A percentile compares a stretch with the other conserved stretches of the same genome.
Conservation (phyloP, 1,140 invertebrate species). For the Carposina sasakii region DNA sequence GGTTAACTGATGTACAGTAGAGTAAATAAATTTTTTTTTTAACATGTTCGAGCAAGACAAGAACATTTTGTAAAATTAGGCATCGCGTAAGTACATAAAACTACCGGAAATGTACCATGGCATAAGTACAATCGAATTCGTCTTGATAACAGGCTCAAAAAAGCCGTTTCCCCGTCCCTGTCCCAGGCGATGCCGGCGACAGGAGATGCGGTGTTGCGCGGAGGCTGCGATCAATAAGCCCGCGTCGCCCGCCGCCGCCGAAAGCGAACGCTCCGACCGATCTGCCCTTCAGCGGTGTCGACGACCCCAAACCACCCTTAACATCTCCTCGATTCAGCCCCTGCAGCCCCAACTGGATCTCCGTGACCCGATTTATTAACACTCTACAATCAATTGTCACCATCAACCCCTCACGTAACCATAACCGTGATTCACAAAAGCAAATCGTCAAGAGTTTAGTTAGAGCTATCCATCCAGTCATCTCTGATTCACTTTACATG, state of each 20-base stretch:
- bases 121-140: too few species aligned
- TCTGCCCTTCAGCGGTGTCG: conserved; percentile 65
- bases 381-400: conserved; percentile 26
- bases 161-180: too few species aligned
- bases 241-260: conserved; percentile 43
- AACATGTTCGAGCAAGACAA: too few species aligned
- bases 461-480: too few species aligned
- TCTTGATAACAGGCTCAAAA: too few species aligned
- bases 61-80: too few species aligned
- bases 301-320: conserved; percentile 44
- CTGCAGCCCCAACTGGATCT: conserved; percentile 38
- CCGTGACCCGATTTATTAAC: conserved; percentile 56
- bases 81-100: too few species aligned
- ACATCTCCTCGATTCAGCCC: conserved; percentile 15
- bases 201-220: conserved; percentile 28
- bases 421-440: conserved; percentile 9
- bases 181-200: background rate
- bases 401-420: too few species aligned
- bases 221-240: conserved; percentile 54
- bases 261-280: conserved; percentile 66
- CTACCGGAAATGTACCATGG: conserved; percentile 16
- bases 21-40: too few species aligned
- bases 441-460: too few species aligned
- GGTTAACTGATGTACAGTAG: too few species aligned
- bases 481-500: too few species aligned